These are phyloP conservation scores for Zaprionus kolodkinae DNA, from an alignment of 1,140 invertebrate species.

Conservation along the genomic window DNA sequence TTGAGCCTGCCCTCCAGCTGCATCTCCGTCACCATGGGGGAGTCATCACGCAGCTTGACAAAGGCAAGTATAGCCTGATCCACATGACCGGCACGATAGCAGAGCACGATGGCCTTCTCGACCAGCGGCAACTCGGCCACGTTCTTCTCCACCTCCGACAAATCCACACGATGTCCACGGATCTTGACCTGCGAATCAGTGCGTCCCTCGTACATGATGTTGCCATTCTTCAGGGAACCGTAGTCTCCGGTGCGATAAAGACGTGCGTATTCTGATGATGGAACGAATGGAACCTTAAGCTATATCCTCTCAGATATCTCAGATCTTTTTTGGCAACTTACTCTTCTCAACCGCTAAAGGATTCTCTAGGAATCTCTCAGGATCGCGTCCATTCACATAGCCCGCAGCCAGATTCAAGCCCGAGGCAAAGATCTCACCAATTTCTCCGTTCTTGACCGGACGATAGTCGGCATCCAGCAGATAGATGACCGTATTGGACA, in stretches of 20 bases:
- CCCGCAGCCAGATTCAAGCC: conserved; percentile 91
- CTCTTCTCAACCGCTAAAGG: conserved; percentile 88
- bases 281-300: not conserved
- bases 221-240: conserved; percentile 89
- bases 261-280: conserved; percentile 86
- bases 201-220: conserved; percentile 91
- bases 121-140: conserved; percentile 78
- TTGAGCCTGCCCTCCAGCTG: conserved; percentile 88
- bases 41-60: conserved; percentile 86
- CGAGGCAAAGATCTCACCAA: conserved; percentile 92
- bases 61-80: conserved; percentile 90
- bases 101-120: conserved; percentile 88
- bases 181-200: conserved; percentile 95
- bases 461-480: conserved; percentile 89
- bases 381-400: conserved; percentile 90
- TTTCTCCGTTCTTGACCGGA: conserved; percentile 88
- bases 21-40: conserved; percentile 85
- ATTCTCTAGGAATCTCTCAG: conserved; percentile 90
- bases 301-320: not conserved
- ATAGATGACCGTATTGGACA: conserved; percentile 92
- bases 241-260: conserved; percentile 94
- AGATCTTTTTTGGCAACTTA: conserved; percentile 70
- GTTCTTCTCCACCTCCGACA: conserved; percentile 92
- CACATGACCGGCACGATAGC: conserved; percentile 90
- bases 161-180: conserved; percentile 92